Evolutionary conservation across 1,140 invertebrate species (phyloP), one percentile per base, ranked within the genome.

Genomic region (Meteorus sp.): DNA sequence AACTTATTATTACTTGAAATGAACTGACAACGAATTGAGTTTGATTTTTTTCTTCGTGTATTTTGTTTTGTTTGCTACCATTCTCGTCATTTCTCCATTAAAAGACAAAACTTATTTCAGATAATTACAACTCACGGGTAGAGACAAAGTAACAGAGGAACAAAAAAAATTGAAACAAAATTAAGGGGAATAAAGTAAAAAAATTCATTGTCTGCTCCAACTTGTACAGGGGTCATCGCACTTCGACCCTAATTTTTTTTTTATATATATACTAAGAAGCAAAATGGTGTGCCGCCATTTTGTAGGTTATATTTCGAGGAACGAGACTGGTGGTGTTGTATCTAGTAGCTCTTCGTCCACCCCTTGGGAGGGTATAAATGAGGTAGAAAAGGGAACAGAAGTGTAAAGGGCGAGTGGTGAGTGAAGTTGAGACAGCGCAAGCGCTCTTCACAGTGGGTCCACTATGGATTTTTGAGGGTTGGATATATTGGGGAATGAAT

Each of bases 401-500:
- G 5, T 2, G 47, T 5, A 7, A 17, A 41, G 31, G 25, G 48
- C 19, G 22, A 25, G 20, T n/a, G 31, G 37, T 29, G 27, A 29
- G 20, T 20, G 44, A 25, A 43, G 43, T 35, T 44, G 27, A 55
- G 44, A 51, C 45, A 62, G 69, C 67, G 71, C 71, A 73, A 20
- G 71, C 71, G 71, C 68, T 56, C 59, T 54, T 39, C 35, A 63
- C 68, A 67, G 70, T 70, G 68, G 66, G 68, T 69, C 68, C 65
- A 68, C 66, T 73, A 73, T 73, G 68, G 71, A 73, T 73, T 73
- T 73, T 73, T 66, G 68, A 73, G 66, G 66, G 68, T 68, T 22
- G 7, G n/a, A 69, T 66, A 69, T 65, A 70, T 61, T 62, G 65
- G 63, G 58, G 54, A 39, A 48, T 22, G 53, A 65, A 68, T 71